A percentile compares a stretch with the other conserved stretches of the same genome.
Conservation (phyloP, 2,113 vertebrate species). For the Callospermophilus lateralis region DNA sequence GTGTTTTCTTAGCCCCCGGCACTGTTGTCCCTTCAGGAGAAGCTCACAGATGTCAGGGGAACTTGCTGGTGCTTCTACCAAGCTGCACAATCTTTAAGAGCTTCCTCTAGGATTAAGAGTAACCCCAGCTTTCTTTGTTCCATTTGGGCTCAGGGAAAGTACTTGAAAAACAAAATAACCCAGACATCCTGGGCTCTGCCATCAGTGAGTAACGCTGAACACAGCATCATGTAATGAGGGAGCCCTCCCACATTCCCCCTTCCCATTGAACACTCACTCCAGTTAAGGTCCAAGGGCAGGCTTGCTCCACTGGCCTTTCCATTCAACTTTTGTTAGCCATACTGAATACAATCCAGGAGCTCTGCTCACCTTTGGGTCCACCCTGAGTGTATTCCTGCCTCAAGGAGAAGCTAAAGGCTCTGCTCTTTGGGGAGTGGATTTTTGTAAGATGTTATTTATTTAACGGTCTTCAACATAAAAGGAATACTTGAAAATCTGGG, state of each 20-base stretch:
- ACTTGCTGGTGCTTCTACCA: not conserved
- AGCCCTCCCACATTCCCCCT: fast-evolving
- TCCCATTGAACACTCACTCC: fast-evolving
- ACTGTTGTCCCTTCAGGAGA: not conserved
- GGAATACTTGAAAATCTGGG: not conserved
- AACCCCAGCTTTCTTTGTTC: not conserved
- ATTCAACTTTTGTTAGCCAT: not conserved
- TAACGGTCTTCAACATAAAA: not conserved
- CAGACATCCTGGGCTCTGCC: not conserved
- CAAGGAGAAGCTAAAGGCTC: not conserved
- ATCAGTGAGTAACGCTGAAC: not conserved
- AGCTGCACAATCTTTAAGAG: not conserved
- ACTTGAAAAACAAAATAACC: not conserved
- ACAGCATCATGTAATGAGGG: fast-evolving
- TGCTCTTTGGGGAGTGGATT: not conserved
- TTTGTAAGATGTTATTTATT: not conserved
- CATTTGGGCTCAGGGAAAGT: not conserved
- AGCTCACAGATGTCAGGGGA: not conserved
- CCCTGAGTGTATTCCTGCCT: fast-evolving
- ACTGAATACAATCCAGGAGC: not conserved
- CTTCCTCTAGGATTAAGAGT: not conserved
- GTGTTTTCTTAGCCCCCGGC: not conserved
- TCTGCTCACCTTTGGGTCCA: not conserved
- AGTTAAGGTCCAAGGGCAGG: not conserved
- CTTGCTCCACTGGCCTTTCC: fast-evolving